Percentiles rank a stretch among this genome's conserved stretches.
phyloP scores from a whole-genome alignment of 2,888 invertebrate genomes.

The Microplitis deprimator region DNA sequence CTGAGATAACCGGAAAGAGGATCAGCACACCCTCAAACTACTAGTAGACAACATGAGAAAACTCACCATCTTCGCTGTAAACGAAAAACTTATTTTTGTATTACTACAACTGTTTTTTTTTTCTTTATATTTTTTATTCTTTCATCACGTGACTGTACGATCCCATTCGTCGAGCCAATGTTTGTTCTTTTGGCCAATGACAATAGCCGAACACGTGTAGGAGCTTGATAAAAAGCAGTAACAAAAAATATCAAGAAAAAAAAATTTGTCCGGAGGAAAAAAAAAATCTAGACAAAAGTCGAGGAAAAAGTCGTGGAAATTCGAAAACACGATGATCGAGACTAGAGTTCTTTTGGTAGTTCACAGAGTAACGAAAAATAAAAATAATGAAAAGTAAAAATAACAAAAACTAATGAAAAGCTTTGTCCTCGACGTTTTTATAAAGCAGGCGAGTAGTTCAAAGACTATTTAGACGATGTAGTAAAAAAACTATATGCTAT shows the following conservation, averaged over 20 bases:
- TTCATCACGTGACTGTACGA: neutral
- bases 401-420: neutral
- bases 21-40: conserved; percentile 2
- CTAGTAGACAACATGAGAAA: neutral
- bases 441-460: neutral
- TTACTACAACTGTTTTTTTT: conserved; percentile 12
- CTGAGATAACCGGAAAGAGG: conserved; percentile 6
- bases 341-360: neutral
- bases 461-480: neutral
- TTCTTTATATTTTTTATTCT: neutral
- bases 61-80: conserved; percentile 16
- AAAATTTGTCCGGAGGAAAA: neutral
- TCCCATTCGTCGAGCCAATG: neutral
- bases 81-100: conserved; percentile 12
- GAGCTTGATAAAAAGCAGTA: neutral
- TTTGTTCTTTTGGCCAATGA: neutral
- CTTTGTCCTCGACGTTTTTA: neutral
- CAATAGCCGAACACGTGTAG: neutral
- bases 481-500: neutral
- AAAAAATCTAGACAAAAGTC: neutral
- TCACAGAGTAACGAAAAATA: neutral
- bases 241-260: neutral
- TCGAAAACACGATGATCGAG: neutral
- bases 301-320: neutral
- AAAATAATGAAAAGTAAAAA: neutral